Evolutionary conservation across 1,140 invertebrate species (phyloP), one percentile per base, ranked within the genome.

Genomic region (Drosophila pectinifera): DNA sequence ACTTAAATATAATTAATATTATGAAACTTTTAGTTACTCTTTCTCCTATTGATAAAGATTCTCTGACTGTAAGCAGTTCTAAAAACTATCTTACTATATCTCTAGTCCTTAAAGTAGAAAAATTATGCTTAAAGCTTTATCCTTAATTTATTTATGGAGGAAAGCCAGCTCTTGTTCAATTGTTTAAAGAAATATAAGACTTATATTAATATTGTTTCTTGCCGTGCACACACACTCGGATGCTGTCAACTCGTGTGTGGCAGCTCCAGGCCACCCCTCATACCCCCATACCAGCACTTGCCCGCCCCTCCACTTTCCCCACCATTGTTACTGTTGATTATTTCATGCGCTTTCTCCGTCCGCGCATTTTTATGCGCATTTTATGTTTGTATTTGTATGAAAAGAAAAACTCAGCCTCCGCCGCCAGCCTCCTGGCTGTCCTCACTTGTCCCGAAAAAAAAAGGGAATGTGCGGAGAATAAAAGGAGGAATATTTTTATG

Each of bases 381-480:
- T 86, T 86, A 89, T 86, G 83, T 86, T 88, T 86, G 83, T 79
- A 86, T 88, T 86, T 83, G 77, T 83, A 70, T 72, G 68, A 76
- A 76, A 76, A 76, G 62, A 76, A 76, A 75, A 65, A 36, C 46
- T 16, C 48, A 73, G 39, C 31, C 48, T 16, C 51, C 68, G 49
- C 31, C 49, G 31, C 34, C 38, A 34, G 51, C 26, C 38, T 41
- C 28, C n/a, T n/a, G n/a, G n/a, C n/a, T n/a, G n/a, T n/a, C n/a
- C n/a, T n/a, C 41, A 56, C 31, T 53, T 53, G 49, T 18, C 49
- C 49, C 49, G 18, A 51, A 56, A 75, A 72, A 74, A 73, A 76
- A 45, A 42, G 41, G 57, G 48, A 59, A 28, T 16, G 39, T 18
- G 41, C 11, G n/a, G 41, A 64, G 72, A 55, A 74, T 64, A 63